These are phyloP conservation scores for Drosophila tropicalis DNA, from an alignment of 1,140 invertebrate genomes.

Conservation along the genomic window DNA sequence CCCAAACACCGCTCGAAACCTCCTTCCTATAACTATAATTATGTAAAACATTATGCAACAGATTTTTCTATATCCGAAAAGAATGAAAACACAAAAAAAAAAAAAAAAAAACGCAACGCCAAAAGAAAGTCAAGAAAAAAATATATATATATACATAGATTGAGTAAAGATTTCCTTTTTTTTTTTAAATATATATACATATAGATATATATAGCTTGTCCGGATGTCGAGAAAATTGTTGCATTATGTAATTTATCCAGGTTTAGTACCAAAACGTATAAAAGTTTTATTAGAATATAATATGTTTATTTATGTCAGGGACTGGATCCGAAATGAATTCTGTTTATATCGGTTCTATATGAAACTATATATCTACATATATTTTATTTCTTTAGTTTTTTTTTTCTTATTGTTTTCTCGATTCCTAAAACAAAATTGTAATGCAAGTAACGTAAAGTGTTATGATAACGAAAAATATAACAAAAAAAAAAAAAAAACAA, in stretches of 20 bases:
- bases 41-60: background rate
- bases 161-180: background rate
- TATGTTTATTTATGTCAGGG: slow-evolving; percentile 4
- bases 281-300: slow-evolving; percentile 8
- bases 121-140: background rate
- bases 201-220: background rate
- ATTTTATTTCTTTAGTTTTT: background rate
- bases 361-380: background rate
- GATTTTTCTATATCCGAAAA: background rate
- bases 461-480: background rate
- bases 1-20: background rate
- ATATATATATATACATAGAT: background rate
- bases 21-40: background rate
- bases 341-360: background rate
- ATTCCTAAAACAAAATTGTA: background rate
- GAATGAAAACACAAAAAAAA: too few relatives aligned
- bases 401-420: background rate
- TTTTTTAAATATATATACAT: background rate
- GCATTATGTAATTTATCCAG: slow-evolving; percentile 1
- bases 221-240: background rate
- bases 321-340: slow-evolving; percentile 8
- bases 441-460: background rate
- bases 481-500: background rate
- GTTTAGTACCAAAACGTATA: slow-evolving; percentile 9
- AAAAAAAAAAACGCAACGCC: background rate